Evolutionary conservation across 2,797 vertebrate genomes (phyloP), one percentile per base, ranked within the genome.

Genomic region (Schizopygopsis malacanthus): DNA sequence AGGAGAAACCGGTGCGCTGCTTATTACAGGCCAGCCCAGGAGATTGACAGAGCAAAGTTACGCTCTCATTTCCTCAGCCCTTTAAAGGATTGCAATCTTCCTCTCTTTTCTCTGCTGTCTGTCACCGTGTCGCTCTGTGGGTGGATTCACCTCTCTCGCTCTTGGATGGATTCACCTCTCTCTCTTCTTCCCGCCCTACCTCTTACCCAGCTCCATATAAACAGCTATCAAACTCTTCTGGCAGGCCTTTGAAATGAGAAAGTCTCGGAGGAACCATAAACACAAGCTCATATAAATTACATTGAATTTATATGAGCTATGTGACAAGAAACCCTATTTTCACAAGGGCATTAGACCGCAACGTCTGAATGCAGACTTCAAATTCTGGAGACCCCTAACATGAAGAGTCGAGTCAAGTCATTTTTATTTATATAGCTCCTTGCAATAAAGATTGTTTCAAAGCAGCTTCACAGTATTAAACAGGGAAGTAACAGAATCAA

Each of bases 201-300:
- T 91, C 88, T 67, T 88, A 1, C 76, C 70, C 56, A 79, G 54
- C 52, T 86, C 63, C 85, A 84, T 82, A 86, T 86, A 91, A 91
- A 91, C 90, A 90, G 87, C 82, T 88, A 93, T 89, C 91, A 93
- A 87, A 87, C 91, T 91, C 89, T 90, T 82, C 72, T 86, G 83
- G 86, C 87, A 88, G 87, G 88, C 86, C 88, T 82, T 84, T 85
- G 82, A 88, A 88, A 88, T 88, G 85, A 88, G 82, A 85, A 61
- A 76, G 84, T 86, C 87, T 82, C 85, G 67, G 82, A 88, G 80
- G 85, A 84, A 81, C 79, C 72, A 85, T 84, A 88, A 88, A 88
- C 87, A 86, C 82, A 81, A 85, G 85, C 87, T 85, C 87, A 86
- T 86, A 88, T 86, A 85, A 86, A 86, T 86, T 70, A 86, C 86